phyloP scores from a whole-genome alignment of 2,113 vertebrate genomes.

The Ptychochromis oligacanthus region DNA sequence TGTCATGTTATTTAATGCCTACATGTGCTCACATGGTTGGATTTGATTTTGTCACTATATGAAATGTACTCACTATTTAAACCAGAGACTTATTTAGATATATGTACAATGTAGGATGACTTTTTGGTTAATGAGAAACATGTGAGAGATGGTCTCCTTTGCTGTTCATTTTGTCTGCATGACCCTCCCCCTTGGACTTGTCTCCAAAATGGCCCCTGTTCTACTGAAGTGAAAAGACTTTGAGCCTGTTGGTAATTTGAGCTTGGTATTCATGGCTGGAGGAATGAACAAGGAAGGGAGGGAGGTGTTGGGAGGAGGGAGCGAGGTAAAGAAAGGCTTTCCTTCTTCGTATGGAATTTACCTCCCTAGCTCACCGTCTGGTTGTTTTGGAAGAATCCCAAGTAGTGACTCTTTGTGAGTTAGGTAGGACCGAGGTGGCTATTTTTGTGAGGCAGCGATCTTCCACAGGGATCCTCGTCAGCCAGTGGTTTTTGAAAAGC shows the following conservation, averaged over 20 bases:
- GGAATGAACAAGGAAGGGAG: slow-evolving; percentile 51
- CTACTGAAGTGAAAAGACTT: slow-evolving; percentile 67
- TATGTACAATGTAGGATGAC: background rate
- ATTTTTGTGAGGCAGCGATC: slow-evolving; percentile 43
- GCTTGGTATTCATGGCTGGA: slow-evolving; percentile 67
- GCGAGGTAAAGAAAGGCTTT: slow-evolving; percentile 62
- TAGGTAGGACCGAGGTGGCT: slow-evolving; percentile 18
- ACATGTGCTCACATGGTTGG: too few relatives aligned
- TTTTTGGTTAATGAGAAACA: background rate
- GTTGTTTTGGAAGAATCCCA: slow-evolving; percentile 48
- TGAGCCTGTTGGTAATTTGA: slow-evolving; percentile 75
- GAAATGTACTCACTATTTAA: background rate
- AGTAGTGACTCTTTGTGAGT: slow-evolving; percentile 52
- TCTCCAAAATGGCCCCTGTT: slow-evolving; percentile 79
- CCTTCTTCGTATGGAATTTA: slow-evolving; percentile 69
- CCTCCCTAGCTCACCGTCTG: slow-evolving; percentile 55
- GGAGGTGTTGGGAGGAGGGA: slow-evolving; percentile 21
- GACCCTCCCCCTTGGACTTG: slow-evolving; percentile 50
- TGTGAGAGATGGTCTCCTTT: slow-evolving; percentile 15
- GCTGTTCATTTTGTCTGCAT: slow-evolving; percentile 62
- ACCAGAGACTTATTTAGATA: background rate
- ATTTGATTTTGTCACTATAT: background rate
- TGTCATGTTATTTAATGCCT: too few relatives aligned
- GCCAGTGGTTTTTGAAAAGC: slow-evolving; percentile 9
- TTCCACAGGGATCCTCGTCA: slow-evolving; percentile 13